Percentiles rank a stretch among this genome's conserved stretches.
Conservation (phyloP, 2,797 vertebrate species). For the Coilia nasus region DNA sequence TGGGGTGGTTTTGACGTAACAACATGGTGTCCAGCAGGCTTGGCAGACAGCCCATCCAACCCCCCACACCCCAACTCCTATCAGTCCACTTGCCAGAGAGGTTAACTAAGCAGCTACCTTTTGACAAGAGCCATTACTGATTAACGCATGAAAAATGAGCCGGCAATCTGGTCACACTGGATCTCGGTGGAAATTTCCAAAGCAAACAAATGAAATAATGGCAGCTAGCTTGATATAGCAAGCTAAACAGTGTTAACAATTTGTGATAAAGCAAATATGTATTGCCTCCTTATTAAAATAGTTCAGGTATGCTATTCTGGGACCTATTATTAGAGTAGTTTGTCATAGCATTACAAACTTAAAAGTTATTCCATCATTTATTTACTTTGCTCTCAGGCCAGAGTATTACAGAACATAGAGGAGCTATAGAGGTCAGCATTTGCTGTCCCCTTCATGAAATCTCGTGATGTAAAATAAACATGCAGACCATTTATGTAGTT, state of each 20-base stretch:
- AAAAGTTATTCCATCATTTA: slow-evolving; percentile 30
- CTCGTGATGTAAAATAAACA: neutral
- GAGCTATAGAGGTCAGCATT: neutral
- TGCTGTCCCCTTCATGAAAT: neutral
- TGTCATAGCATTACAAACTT: slow-evolving; percentile 33
- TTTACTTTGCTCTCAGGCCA: slow-evolving; percentile 34
- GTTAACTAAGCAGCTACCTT: slow-evolving; percentile 53
- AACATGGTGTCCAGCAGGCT: neutral
- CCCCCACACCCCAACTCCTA: slow-evolving; percentile 23
- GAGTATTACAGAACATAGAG: slow-evolving; percentile 2
- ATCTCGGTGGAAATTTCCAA: slow-evolving; percentile 52
- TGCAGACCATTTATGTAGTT: neutral
- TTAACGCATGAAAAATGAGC: slow-evolving; percentile 61
- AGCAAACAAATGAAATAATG: slow-evolving; percentile 51
- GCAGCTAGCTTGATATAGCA: slow-evolving; percentile 44
- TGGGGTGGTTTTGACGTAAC: slow-evolving; percentile 28
- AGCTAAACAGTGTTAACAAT: slow-evolving; percentile 46
- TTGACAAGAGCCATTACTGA: slow-evolving; percentile 64
- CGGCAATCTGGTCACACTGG: slow-evolving; percentile 31
- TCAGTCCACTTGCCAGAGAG: slow-evolving; percentile 40
- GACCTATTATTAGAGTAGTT: slow-evolving; percentile 31
- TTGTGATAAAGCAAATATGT: slow-evolving; percentile 47
- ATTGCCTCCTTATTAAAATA: slow-evolving; percentile 42
- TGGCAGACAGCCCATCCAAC: neutral
- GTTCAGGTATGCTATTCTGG: slow-evolving; percentile 34